Percentiles rank a stretch among this genome's conserved stretches.
These are phyloP conservation scores for Mantis religiosa DNA, from an alignment of 2,888 invertebrate species.

Conservation along the genomic window DNA sequence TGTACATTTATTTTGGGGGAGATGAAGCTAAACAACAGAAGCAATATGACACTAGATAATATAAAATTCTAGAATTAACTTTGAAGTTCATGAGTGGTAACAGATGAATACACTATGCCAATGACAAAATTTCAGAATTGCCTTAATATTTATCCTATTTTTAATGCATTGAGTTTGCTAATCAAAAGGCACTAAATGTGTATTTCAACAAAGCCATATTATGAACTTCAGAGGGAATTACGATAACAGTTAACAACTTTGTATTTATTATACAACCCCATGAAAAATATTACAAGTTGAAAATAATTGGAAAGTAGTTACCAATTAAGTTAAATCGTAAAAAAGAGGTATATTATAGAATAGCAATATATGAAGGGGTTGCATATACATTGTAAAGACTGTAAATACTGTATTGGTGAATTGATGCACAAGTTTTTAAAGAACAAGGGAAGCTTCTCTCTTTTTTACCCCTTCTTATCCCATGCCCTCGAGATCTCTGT, in stretches of 20 bases:
- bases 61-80: background rate
- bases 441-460: background rate
- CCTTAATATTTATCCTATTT: background rate
- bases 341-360: background rate
- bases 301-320: background rate
- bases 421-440: background rate
- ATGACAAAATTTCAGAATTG: background rate
- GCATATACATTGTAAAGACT: background rate
- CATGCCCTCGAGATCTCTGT: background rate
- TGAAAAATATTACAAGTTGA: background rate
- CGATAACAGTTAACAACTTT: too few species aligned
- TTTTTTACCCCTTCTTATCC: background rate
- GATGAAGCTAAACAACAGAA: background rate
- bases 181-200: too few species aligned
- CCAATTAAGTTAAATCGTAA: background rate
- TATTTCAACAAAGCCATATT: too few species aligned
- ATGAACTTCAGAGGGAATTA: too few species aligned
- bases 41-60: background rate
- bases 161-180: background rate
- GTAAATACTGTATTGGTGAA: background rate
- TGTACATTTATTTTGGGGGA: background rate
- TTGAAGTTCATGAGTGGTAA: background rate
- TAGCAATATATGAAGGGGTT: background rate
- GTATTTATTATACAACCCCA: too few species aligned
- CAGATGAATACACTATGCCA: background rate